phyloP scores from a whole-genome alignment of 1,140 invertebrate genomes.

The Conus betulinus region DNA sequence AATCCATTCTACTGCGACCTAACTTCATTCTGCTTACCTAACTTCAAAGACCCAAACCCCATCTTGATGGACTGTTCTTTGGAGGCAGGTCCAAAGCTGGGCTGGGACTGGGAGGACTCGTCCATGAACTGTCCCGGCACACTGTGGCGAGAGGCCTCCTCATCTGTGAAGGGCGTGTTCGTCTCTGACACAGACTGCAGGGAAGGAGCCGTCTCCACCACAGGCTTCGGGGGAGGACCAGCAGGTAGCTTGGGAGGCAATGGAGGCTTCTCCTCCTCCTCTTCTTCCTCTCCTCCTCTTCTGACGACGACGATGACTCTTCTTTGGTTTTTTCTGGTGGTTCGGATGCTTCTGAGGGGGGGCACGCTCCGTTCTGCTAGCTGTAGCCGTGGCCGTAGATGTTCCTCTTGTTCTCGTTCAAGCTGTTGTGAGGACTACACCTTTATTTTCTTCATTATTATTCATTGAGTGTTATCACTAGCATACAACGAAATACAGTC shows the following conservation, averaged over 20 bases:
- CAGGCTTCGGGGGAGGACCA: constrained; percentile 21
- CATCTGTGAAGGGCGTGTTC: constrained; percentile 51
- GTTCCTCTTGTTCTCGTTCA: constrained; percentile 85
- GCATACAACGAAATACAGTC: too few species aligned
- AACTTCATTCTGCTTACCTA: constrained; percentile 49
- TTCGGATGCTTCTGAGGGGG: constrained; percentile 33
- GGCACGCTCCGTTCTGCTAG: constrained; percentile 55
- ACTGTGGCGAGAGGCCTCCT: constrained; percentile 52
- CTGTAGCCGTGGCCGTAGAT: constrained; percentile 84
- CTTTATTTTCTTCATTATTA: too few species aligned
- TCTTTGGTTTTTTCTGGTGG: constrained; percentile 39
- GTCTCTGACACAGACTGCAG: constrained; percentile 42
- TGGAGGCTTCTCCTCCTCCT: constrained; percentile 54
- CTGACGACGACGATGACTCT: constrained; percentile 34
- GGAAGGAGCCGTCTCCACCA: constrained; percentile 28
- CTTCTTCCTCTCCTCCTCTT: constrained; percentile 31
- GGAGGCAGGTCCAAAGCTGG: constrained; percentile 50
- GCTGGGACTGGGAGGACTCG: constrained; percentile 38
- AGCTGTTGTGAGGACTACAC: constrained; percentile 57
- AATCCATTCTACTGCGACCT: too few species aligned
- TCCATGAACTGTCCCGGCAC: constrained; percentile 35
- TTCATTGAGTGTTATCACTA: too few species aligned
- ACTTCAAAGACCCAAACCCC: constrained; percentile 65
- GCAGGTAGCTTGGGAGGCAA: constrained; percentile 65
- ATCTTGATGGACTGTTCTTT: constrained; percentile 63